Base-by-base conservation (phyloP, 2,113 vertebrate genomes). In the Sardina pilchardus region DNA sequence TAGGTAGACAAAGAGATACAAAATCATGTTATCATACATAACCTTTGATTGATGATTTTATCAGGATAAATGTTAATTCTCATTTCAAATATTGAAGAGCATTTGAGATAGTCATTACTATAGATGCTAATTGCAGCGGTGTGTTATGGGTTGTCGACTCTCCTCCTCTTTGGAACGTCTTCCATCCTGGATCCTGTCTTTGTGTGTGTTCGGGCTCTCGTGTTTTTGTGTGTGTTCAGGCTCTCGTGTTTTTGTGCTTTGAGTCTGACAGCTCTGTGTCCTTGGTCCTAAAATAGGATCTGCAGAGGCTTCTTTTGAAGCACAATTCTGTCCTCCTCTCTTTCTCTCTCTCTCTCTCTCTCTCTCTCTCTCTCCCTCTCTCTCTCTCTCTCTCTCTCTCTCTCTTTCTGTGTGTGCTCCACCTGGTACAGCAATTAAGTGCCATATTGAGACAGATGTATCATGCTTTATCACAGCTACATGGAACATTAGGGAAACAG, bases 211-310 rank as follows among this genome's bases (percentile, higher is more conserved):
- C n/a, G n/a, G 9, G 48, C 14, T 12, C 14, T 12, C 2, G 48
- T 50, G 12, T 26, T 7, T 26, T 9, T 71, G 5, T 71, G 63
- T 30, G 63, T 71, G 63, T 26, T 63, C n/a, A n/a, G 59, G 24
- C 24, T 34, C 26, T 26, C 1, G n/a, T 26, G 63, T 71, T 71
- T 71, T 71, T 71, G 26, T 71, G n/a, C 63, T 71, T 34, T 71
- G 63, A 71, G 63, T 71, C n/a, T 71, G 63, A 71, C 63, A 71
- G 63, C 63, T 26, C 63, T 71, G 50, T 71, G 63, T 71, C 63
- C 63, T 71, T 71, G 63, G 7, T 71, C 63, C 63, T 26, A 71
- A 71, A 71, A 71, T 30, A 71, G 63, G 63, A 10, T 71, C 63
- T 71, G 63, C 63, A 71, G 63, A 26, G 30, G 63, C 63, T 71